Evolutionary conservation across 2,888 invertebrate genomes (phyloP), one percentile per base, ranked within the genome.

Genomic region (Ochlodes sylvanus): DNA sequence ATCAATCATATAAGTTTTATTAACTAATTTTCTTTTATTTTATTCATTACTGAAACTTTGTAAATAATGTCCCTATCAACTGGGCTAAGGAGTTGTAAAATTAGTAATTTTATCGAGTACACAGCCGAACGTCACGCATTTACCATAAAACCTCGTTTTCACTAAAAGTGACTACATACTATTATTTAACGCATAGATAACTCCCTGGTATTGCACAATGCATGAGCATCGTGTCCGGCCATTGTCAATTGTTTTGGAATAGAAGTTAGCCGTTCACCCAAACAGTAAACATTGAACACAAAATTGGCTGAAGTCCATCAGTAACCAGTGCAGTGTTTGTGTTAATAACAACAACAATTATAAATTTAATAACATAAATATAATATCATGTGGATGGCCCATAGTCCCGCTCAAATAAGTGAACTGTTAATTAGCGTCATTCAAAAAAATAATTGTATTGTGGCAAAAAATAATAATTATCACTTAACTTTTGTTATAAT

Each of bases 211-310:
- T 63, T 62, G 62, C 52, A 60, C 55, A 47, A 63, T 47, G 71
- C 73, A 50, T 12, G 50, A 12, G 69, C 71, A 71, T 72, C 75
- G 68, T 76, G 75, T 84, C 81, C 82, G 83, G 79, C 75, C 73
- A 77, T 84, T 83, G 85, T 84, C 72, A 68, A 81, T 82, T 80
- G 79, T 76, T 69, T 68, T 72, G 70, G 67, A 73, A 42, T 19
- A 42, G 27, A 19, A 19, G 50, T 19, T 50, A n/a, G 38, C 38
- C 58, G 44, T 14, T 60, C 34, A 15, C 27, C 47, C 15, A 41
- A 65, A 64, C 65, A 52, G 66, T 58, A 14, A 55, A 55, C 47
- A 17, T 38, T 52, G 50, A 7, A n/a, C 34, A 14, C 47, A 17
- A 58, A 41, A 21, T 50, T 58, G 50, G 50, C 14, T 15, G 10